phyloP scores from a whole-genome alignment of 1,140 invertebrate species.

The Drosophila santomea region DNA sequence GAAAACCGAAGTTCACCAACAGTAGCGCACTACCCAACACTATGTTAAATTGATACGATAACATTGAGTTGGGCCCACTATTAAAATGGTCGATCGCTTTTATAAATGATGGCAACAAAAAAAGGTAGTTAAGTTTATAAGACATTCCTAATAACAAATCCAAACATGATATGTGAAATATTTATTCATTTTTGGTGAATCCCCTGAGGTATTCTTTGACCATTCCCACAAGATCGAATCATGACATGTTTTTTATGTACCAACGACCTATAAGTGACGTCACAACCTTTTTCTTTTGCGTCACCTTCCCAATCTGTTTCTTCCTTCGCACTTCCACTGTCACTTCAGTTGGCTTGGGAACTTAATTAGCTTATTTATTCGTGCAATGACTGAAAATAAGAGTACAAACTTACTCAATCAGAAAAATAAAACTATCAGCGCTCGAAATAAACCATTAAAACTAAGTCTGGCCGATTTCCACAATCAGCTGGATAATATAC shows the following conservation, averaged over 20 bases:
- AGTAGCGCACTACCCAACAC: not conserved
- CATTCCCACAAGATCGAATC: too few species aligned
- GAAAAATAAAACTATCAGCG: not conserved
- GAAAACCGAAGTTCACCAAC: not conserved
- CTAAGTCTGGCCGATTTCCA: constrained; percentile 33
- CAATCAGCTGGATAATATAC: not conserved
- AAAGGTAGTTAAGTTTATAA: too few species aligned
- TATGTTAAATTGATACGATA: not conserved
- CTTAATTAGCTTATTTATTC: constrained; percentile 2
- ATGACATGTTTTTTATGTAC: not conserved
- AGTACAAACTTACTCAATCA: constrained; percentile 2
- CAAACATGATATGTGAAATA: too few species aligned
- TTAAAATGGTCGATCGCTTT: not conserved
- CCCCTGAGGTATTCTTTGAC: too few species aligned
- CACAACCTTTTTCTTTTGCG: not conserved
- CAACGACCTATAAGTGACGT: not conserved
- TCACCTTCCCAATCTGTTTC: not conserved
- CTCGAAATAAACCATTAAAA: constrained; percentile 3
- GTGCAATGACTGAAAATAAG: constrained; percentile 20
- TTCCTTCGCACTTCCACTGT: not conserved
- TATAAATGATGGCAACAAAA: too few species aligned
- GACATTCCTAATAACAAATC: too few species aligned
- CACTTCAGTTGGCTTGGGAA: not conserved
- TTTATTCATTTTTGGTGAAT: too few species aligned
- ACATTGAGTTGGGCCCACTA: not conserved